These are phyloP conservation scores for Camponotus floridanus DNA, from an alignment of 1,140 invertebrate species.

Conservation along the genomic window DNA sequence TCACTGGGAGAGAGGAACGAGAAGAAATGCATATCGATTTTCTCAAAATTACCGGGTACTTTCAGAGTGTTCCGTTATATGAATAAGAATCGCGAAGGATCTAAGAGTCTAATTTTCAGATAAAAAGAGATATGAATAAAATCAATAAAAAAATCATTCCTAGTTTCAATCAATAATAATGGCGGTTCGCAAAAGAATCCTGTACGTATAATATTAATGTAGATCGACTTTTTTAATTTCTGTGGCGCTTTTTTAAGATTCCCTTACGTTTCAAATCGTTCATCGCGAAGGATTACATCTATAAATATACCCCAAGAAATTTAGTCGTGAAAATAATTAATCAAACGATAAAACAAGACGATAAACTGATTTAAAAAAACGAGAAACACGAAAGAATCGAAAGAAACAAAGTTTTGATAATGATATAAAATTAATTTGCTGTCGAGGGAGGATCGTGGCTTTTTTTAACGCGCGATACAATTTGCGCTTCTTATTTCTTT, in stretches of 20 bases:
- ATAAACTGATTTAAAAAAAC: not conserved
- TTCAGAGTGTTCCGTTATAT: not conserved
- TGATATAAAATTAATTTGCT: not conserved
- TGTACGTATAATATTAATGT: too few species aligned
- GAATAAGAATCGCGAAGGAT: not conserved
- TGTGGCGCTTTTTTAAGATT: not conserved
- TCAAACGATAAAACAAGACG: not conserved
- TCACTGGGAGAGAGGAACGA: too few species aligned
- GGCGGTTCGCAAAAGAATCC: too few species aligned
- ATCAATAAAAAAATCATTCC: not conserved
- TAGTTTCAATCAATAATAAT: not conserved
- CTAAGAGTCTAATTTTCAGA: constrained; percentile 4
- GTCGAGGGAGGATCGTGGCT: too few species aligned
- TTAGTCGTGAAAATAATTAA: not conserved
- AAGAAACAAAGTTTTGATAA: too few species aligned
- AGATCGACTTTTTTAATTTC: not conserved
- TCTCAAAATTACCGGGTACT: constrained; percentile 21
- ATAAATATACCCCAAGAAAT: not conserved
- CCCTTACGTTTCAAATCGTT: not conserved
- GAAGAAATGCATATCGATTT: constrained; percentile 32
- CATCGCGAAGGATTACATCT: not conserved
- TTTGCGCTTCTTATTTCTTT: constrained; percentile 8
- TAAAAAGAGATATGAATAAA: not conserved
- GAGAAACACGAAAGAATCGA: not conserved
- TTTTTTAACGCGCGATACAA: not conserved